Evolutionary conservation across 2,888 invertebrate species (phyloP).

Genomic region (Gasteruption jaculator): DNA sequence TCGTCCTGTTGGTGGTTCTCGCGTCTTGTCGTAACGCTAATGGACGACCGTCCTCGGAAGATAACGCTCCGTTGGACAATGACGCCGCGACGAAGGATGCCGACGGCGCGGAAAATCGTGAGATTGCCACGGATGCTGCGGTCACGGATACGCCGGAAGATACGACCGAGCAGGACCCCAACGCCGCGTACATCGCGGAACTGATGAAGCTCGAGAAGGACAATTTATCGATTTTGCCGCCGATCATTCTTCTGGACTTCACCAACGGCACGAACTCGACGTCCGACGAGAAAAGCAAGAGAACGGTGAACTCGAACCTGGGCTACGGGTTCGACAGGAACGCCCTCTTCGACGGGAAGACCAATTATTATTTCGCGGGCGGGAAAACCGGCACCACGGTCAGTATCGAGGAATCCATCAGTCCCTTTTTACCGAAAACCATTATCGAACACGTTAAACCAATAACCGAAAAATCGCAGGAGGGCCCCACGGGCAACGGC

Average conservation of each 20-base stretch:
- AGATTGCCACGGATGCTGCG: no score
- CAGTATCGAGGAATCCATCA: constrained; percentile 47
- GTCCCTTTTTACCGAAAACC: constrained; percentile 42
- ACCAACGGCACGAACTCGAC: constrained; percentile 33
- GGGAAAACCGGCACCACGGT: constrained; percentile 46
- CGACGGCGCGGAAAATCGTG: no score
- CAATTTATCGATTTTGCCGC: constrained; percentile 41
- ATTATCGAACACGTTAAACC: constrained; percentile 39
- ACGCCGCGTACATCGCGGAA: no score
- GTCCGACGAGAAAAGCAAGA: constrained; percentile 54
- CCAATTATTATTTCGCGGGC: constrained; percentile 44
- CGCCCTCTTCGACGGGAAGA: constrained; percentile 39
- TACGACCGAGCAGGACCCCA: constrained; percentile 13
- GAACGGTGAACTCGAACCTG: constrained; percentile 69
- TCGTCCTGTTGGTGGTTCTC: constrained; percentile 30
- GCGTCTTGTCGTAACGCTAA: constrained; percentile 24
- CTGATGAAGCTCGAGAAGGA: constrained; percentile 17
- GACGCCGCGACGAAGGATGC: no score
- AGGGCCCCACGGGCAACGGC: background rate
- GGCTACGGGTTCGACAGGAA: constrained; percentile 65
- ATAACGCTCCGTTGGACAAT: no score
- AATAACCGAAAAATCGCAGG: no score
- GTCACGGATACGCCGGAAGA: constrained; percentile 20
- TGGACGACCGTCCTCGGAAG: no score
- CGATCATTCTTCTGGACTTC: constrained; percentile 45